Conservation (phyloP, 1,140 invertebrate species). For the Helicorthomorpha holstii region DNA sequence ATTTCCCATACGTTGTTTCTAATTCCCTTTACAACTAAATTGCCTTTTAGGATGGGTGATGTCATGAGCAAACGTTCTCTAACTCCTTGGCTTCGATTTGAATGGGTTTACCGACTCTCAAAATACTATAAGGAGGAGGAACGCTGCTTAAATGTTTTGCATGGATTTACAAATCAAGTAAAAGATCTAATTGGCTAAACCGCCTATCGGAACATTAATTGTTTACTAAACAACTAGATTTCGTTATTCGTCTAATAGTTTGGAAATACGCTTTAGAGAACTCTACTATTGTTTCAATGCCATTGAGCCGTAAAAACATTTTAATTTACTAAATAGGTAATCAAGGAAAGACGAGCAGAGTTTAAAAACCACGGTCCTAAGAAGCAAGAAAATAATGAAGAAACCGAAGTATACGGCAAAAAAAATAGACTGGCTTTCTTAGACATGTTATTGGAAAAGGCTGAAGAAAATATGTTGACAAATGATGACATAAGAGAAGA, state of each 20-base stretch:
- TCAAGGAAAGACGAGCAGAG: conserved; percentile 7
- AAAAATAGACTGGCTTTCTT: conserved; percentile 86
- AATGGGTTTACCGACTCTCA: conserved; percentile 56
- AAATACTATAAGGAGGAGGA: conserved; percentile 62
- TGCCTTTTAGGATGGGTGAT: background rate
- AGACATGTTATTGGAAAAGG: conserved; percentile 71
- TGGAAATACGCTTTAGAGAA: background rate
- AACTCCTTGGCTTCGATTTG: conserved; percentile 51
- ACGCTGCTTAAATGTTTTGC: conserved; percentile 55
- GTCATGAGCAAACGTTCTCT: background rate
- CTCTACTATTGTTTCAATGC: no score
- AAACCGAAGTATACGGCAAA: conserved; percentile 28
- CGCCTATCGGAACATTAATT: conserved; percentile 58
- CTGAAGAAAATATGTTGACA: conserved; percentile 58
- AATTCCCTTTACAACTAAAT: background rate
- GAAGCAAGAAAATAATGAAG: conserved; percentile 6
- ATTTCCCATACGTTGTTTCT: background rate
- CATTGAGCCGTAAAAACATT: no score
- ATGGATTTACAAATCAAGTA: conserved; percentile 12
- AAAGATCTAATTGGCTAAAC: conserved; percentile 11
- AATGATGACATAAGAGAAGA: conserved; percentile 78
- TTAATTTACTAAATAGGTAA: background rate
- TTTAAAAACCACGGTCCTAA: conserved; percentile 6
- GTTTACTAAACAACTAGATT: conserved; percentile 31
- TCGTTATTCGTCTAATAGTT: background rate